A percentile compares a stretch with the other conserved stretches of the same genome.
phyloP scores from a whole-genome alignment of 2,888 invertebrate species.

The Drosophila quasianomalipes region DNA sequence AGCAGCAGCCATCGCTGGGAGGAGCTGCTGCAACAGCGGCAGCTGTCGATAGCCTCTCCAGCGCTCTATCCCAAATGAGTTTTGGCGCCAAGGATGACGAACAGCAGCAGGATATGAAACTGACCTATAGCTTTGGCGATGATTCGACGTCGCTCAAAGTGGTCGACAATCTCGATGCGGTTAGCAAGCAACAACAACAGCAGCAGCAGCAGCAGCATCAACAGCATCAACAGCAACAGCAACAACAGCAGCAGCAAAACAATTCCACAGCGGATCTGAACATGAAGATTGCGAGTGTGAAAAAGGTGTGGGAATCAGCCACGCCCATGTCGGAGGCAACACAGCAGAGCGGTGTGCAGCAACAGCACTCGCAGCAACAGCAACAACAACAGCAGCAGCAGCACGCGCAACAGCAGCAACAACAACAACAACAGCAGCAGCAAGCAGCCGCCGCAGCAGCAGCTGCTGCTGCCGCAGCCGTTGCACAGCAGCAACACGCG shows the following conservation, averaged over 20 bases:
- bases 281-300: constrained; percentile 97
- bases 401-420: constrained; percentile 38
- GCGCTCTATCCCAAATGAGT: constrained; percentile 89
- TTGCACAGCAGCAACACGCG: constrained; percentile 64
- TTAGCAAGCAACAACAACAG: constrained; percentile 75
- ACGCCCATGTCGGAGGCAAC: constrained; percentile 87
- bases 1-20: constrained; percentile 39
- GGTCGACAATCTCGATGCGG: constrained; percentile 79
- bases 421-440: constrained; percentile 39
- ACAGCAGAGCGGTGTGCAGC: constrained; percentile 64
- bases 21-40: constrained; percentile 44
- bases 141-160: constrained; percentile 70
- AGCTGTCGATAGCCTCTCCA: constrained; percentile 85
- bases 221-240: constrained; percentile 85
- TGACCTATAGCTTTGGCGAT: constrained; percentile 95
- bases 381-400: constrained; percentile 45
- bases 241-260: constrained; percentile 87
- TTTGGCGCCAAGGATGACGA: constrained; percentile 85
- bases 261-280: constrained; percentile 96
- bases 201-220: constrained; percentile 85
- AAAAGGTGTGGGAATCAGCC: constrained; percentile 91
- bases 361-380: constrained; percentile 51
- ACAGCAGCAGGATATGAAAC: constrained; percentile 92
- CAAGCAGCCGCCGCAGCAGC: constrained; percentile 35
- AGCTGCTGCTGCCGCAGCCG: constrained; percentile 41